These are phyloP conservation scores for Formicarius rufipectus DNA, from an alignment of 2,113 vertebrate genomes.

Conservation along the genomic window DNA sequence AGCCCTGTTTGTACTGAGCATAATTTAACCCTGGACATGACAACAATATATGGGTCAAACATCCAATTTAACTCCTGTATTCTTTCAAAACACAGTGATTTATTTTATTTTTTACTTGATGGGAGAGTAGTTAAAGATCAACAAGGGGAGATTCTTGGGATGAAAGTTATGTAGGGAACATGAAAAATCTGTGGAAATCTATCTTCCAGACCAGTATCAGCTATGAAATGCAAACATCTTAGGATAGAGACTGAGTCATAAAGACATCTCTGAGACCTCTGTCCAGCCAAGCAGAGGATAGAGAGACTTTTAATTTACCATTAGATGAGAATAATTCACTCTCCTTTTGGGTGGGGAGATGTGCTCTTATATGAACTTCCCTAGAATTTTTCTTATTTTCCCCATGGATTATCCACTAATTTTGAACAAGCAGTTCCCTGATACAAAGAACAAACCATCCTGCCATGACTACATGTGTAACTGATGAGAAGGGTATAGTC, in stretches of 20 bases:
- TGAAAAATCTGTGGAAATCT: not conserved
- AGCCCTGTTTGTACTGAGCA: not conserved
- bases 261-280: not conserved
- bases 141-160: not conserved
- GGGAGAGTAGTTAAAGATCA: not conserved
- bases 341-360: not conserved
- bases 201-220: not conserved
- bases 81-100: not conserved
- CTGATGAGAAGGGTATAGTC: constrained; percentile 1
- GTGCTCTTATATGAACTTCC: not conserved
- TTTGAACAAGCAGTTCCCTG: not conserved
- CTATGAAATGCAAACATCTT: not conserved
- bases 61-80: not conserved
- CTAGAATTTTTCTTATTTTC: not conserved
- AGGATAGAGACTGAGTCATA: not conserved
- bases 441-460: not conserved
- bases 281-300: not conserved
- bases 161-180: not conserved
- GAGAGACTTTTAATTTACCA: not conserved
- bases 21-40: not conserved
- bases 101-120: not conserved
- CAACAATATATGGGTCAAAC: not conserved
- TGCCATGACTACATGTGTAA: not conserved
- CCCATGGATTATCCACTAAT: not conserved
- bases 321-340: not conserved